Percentiles rank a stretch among this genome's conserved stretches.
These are phyloP conservation scores for Bilobella aurantiaca DNA, from an alignment of 1,140 invertebrate species.

Conservation along the genomic window DNA sequence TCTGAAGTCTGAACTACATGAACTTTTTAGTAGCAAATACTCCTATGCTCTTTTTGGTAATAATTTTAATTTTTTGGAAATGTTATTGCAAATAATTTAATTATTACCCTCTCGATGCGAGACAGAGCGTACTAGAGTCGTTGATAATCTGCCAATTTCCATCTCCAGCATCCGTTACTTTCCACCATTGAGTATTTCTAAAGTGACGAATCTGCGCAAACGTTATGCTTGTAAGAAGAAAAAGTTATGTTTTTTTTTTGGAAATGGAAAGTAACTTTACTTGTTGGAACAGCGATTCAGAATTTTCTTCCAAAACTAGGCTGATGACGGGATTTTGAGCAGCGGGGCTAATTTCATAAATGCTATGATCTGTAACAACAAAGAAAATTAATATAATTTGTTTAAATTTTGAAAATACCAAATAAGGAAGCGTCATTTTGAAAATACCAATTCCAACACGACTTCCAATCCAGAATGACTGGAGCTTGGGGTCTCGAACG, in stretches of 20 bases:
- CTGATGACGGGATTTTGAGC: not conserved
- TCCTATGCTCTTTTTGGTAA: too few species aligned
- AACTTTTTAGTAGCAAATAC: too few species aligned
- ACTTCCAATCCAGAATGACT: constrained; percentile 1
- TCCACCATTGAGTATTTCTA: not conserved
- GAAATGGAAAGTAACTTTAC: not conserved
- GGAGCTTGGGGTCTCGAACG: not conserved
- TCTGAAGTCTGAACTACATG: too few species aligned
- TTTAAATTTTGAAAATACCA: not conserved
- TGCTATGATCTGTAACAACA: not conserved
- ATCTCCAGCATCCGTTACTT: not conserved
- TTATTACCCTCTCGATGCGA: not conserved
- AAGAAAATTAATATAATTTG: not conserved
- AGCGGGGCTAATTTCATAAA: not conserved
- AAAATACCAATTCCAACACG: not conserved
- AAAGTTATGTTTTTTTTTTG: not conserved
- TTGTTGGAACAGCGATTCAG: not conserved
- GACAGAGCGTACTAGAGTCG: not conserved
- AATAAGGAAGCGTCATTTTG: too few species aligned
- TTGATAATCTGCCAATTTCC: not conserved
- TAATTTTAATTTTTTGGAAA: too few species aligned
- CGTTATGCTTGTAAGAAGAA: not conserved
- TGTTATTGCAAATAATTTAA: too few species aligned
- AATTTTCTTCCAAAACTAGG: constrained; percentile 1
- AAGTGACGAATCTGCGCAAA: not conserved